Base-by-base conservation (phyloP, 2,888 invertebrate species). In the Watsonalla binaria region DNA sequence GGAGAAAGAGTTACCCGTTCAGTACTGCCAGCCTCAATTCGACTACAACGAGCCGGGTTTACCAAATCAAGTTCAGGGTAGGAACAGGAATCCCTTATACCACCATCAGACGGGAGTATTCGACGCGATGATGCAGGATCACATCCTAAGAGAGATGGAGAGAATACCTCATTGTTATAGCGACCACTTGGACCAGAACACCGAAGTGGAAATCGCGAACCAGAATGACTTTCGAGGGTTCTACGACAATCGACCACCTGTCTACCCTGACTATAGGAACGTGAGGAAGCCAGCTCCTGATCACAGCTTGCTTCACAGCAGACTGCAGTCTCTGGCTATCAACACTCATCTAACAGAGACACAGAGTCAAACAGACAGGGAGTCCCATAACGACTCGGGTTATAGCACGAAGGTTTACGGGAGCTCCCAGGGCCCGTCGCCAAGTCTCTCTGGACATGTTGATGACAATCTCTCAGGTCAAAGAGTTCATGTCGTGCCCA, bases 391-490 rank as follows among this genome's bases (percentile, higher is more conserved):
- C 63, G 96, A 97, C 82, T 96, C 96, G 0, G 96, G 96, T 0
- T 96, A 96, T 78, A 96, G 96, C 68, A 96, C 96, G 45, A 94
- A 95, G 72, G 94, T 95, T 65, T 95, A 95, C 62, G 95, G 95
- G 0, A 95, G 95, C 62, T 94, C 95, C 6, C 94, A 95, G 71
- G 95, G 95, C 0, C 94, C 95, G 35, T 95, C 95, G n/a, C 95
- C 95, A 2, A 94, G 94, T 75, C 87, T 95, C 50, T 94, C 94
- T 42, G 93, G 93, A 8, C 89, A 91, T 60, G 86, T 87, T 45
- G 91, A 91, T 53, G 89, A 90, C 53, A 85, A 84, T 54, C 63
- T 82, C n/a, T 87, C 89, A 6, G 87, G 86, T 1, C 86, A 87
- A 60, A 75, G 87, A 62, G 76, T 89, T 0, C 76, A 74, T 54